Evolutionary conservation across 2,888 invertebrate genomes (phyloP).

Genomic region (Adineta ricciae): DNA sequence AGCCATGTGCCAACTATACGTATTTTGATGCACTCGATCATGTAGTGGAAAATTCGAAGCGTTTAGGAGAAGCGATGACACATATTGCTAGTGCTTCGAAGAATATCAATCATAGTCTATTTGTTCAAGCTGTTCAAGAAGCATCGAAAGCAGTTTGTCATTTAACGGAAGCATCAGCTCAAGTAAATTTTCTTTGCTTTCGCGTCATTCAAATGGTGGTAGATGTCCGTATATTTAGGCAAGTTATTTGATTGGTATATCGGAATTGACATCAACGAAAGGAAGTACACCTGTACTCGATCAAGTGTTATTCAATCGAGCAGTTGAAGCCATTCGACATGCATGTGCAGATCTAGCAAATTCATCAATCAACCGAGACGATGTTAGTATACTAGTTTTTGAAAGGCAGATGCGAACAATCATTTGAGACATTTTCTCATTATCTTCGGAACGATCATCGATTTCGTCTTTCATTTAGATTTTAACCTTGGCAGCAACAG

Average conservation of each 20-base stretch:
- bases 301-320: slow-evolving; percentile 55
- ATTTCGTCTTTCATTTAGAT: slow-evolving; percentile 57
- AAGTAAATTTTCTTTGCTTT: slow-evolving; percentile 49
- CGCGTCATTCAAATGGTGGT: neutral
- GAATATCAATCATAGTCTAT: slow-evolving; percentile 17
- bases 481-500: slow-evolving; percentile 76
- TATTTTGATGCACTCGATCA: slow-evolving; percentile 3
- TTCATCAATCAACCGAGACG: slow-evolving; percentile 45
- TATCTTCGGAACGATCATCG: too few relatives aligned
- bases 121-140: slow-evolving; percentile 39
- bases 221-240: slow-evolving; percentile 52
- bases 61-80: slow-evolving; percentile 28
- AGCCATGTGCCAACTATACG: neutral
- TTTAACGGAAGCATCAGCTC: slow-evolving; percentile 80
- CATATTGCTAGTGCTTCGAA: slow-evolving; percentile 29
- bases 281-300: slow-evolving; percentile 80
- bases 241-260: slow-evolving; percentile 83
- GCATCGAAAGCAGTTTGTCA: slow-evolving; percentile 66
- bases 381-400: slow-evolving; percentile 39
- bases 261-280: slow-evolving; percentile 76
- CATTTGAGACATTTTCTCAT: slow-evolving; percentile 22
- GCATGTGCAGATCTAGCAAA: slow-evolving; percentile 60
- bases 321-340: slow-evolving; percentile 75
- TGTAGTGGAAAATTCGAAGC: slow-evolving; percentile 9
- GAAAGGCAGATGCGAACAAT: neutral